Percentiles rank a stretch among this genome's conserved stretches.
Evolutionary conservation across 2,797 vertebrate genomes (phyloP).

Genomic region (Trachops cirrhosus): DNA sequence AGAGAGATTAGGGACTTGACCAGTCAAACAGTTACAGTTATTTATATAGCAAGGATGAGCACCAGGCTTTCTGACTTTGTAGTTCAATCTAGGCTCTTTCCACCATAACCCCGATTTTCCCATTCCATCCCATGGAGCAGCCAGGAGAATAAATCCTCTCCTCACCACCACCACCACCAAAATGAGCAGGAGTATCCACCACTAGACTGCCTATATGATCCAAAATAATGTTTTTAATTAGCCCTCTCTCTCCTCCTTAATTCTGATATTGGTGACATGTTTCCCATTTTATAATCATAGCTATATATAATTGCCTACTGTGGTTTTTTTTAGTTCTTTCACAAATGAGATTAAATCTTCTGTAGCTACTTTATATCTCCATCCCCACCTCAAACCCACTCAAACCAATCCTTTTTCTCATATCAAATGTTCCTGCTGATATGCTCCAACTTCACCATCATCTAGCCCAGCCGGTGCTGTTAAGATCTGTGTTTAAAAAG

Average conservation of each 20-base stretch:
- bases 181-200: not conserved
- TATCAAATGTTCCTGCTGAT: not conserved
- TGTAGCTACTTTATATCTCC: not conserved
- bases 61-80: not conserved
- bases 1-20: not conserved
- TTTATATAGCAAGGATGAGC: not conserved
- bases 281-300: not conserved
- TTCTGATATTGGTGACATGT: not conserved
- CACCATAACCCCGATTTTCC: not conserved
- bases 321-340: not conserved
- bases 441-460: not conserved
- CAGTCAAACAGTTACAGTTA: not conserved
- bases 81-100: not conserved
- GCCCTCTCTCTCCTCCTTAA: not conserved
- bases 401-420: not conserved
- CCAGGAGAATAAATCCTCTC: not conserved
- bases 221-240: not conserved
- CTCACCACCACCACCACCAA: not conserved
- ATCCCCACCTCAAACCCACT: not conserved
- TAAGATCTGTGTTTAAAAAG: constrained; percentile 57
- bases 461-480: not conserved
- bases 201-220: not conserved
- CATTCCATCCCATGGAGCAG: not conserved
- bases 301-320: not conserved
- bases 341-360: not conserved